phyloP scores from a whole-genome alignment of 2,113 vertebrate species.

The Oncorhynchus nerka region DNA sequence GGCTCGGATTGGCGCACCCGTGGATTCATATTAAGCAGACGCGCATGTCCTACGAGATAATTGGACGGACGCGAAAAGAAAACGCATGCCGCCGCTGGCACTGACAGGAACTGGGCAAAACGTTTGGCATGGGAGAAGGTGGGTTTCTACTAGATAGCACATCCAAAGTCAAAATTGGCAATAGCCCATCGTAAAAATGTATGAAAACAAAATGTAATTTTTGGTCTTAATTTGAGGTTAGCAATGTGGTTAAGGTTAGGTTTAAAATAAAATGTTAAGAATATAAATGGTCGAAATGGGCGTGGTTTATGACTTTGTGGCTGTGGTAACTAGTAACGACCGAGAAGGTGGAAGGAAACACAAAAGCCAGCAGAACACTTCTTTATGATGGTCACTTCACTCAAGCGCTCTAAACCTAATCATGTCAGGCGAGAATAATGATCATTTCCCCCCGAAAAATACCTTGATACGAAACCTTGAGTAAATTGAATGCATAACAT shows the following conservation, averaged over 20 bases:
- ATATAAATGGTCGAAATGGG: too few relatives aligned
- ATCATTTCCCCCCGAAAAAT: too few relatives aligned
- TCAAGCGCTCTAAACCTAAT: not conserved
- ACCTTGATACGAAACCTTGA: too few relatives aligned
- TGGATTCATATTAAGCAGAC: conserved; percentile 49
- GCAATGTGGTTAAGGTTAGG: too few relatives aligned
- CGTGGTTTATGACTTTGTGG: too few relatives aligned
- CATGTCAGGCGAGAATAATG: not conserved
- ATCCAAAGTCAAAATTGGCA: too few relatives aligned
- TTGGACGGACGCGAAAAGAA: conserved; percentile 40
- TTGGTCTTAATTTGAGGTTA: too few relatives aligned
- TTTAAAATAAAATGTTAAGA: too few relatives aligned
- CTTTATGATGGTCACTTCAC: not conserved
- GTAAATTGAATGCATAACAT: too few relatives aligned
- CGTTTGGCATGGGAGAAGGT: not conserved
- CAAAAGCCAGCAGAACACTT: not conserved
- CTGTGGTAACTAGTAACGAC: too few relatives aligned
- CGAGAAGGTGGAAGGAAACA: not conserved
- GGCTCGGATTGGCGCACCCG: conserved; percentile 54
- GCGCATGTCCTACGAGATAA: conserved; percentile 39
- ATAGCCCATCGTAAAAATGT: not conserved
- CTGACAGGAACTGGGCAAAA: not conserved
- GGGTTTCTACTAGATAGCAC: too few relatives aligned
- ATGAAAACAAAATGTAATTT: too few relatives aligned
- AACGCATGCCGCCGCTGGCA: not conserved